Conservation (phyloP, 2,888 invertebrate species). For the Tryphoninae sp. region DNA sequence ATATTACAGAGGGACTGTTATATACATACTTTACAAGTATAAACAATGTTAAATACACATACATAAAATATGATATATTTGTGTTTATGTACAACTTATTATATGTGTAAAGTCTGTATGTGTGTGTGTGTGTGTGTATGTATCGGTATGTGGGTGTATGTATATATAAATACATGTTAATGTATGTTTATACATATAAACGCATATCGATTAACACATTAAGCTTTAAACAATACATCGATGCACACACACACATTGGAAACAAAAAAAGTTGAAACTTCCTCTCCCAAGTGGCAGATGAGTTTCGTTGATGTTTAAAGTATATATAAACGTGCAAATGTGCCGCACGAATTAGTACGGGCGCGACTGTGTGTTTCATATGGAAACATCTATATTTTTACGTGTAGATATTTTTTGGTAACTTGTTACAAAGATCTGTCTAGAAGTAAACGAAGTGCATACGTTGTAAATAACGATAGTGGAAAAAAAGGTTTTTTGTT, state of each 20-base stretch:
- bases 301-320: slow-evolving; percentile 62
- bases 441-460: slow-evolving; percentile 48
- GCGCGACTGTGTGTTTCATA: slow-evolving; percentile 60
- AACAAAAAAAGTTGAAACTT: slow-evolving; percentile 45
- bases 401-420: slow-evolving; percentile 80
- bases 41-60: slow-evolving; percentile 54
- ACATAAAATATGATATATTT: slow-evolving; percentile 38
- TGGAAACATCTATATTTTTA: slow-evolving; percentile 75
- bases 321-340: slow-evolving; percentile 48
- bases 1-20: slow-evolving; percentile 46
- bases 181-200: neutral
- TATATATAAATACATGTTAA: neutral
- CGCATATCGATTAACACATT: slow-evolving; percentile 51
- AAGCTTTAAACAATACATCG: slow-evolving; percentile 59
- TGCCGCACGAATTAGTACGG: slow-evolving; percentile 49
- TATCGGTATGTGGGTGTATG: neutral
- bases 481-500: slow-evolving; percentile 47
- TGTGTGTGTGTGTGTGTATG: neutral
- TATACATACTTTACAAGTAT: slow-evolving; percentile 39
- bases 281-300: slow-evolving; percentile 24
- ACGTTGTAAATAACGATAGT: slow-evolving; percentile 58
- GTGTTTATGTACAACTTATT: slow-evolving; percentile 53
- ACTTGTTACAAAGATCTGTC: slow-evolving; percentile 72
- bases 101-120: slow-evolving; percentile 46
- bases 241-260: slow-evolving; percentile 51